These are phyloP conservation scores for Antheraea yamamai DNA, from an alignment of 2,888 invertebrate species.

Conservation along the genomic window DNA sequence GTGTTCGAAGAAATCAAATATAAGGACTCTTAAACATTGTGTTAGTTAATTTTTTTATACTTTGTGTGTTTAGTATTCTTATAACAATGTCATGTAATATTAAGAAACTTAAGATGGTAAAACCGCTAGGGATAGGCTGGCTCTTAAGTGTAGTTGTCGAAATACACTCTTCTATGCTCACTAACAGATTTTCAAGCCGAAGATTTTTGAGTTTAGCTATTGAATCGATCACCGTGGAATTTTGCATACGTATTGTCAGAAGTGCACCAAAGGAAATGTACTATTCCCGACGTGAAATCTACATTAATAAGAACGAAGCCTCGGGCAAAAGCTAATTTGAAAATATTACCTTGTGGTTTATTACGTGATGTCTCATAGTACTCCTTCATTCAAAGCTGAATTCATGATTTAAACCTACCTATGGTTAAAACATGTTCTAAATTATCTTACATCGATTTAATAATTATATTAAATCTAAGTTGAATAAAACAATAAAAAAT, in stretches of 20 bases:
- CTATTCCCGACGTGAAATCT: too few relatives aligned
- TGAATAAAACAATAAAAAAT: constrained; percentile 26
- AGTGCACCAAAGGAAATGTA: too few relatives aligned
- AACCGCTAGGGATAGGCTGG: background rate
- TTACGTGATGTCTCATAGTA: background rate
- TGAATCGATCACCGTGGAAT: too few relatives aligned
- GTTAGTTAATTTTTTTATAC: constrained; percentile 26
- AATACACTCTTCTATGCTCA: background rate
- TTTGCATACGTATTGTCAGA: too few relatives aligned
- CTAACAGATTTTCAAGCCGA: background rate
- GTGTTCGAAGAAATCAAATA: constrained; percentile 53
- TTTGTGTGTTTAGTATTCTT: background rate
- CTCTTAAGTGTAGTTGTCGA: background rate
- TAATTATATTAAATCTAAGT: constrained; percentile 20
- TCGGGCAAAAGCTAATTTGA: too few relatives aligned
- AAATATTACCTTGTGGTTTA: background rate
- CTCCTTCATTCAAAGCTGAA: background rate
- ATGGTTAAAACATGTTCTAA: constrained; percentile 29
- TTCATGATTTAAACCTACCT: background rate
- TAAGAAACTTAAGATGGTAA: background rate
- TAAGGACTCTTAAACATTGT: constrained; percentile 44
- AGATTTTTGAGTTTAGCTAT: background rate
- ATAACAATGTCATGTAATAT: background rate
- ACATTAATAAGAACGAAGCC: too few relatives aligned
- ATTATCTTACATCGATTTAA: constrained; percentile 25